These are phyloP conservation scores for Periophthalmus modestus DNA, from an alignment of 2,113 vertebrate genomes.

Conservation along the genomic window DNA sequence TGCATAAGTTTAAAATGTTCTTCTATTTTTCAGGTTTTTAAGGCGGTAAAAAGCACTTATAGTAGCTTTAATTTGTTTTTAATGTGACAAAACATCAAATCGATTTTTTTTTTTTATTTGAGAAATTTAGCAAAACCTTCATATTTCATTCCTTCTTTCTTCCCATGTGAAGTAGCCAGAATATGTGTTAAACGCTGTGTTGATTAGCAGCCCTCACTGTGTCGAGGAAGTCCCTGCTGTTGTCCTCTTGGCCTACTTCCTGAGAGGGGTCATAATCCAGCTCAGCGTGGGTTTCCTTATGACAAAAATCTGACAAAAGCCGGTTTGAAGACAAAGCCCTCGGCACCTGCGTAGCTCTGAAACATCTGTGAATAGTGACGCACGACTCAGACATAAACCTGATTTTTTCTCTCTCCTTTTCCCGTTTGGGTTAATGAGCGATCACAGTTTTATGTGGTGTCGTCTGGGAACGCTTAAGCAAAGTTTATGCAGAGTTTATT, in stretches of 20 bases:
- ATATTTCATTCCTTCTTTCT: no score
- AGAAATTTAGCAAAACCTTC: no score
- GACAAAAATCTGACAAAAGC: constrained; percentile 6
- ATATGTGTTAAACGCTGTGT: not conserved
- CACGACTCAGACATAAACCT: constrained; percentile 21
- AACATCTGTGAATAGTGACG: constrained; percentile 18
- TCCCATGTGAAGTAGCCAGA: not conserved
- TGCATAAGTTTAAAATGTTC: no score
- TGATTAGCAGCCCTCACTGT: not conserved
- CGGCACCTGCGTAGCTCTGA: constrained; percentile 1
- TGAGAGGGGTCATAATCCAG: constrained; percentile 46
- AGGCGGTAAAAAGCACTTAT: no score
- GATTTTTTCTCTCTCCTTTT: constrained; percentile 1
- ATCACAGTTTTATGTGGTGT: not conserved
- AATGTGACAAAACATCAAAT: no score
- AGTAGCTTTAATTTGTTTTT: no score
- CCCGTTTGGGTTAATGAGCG: not conserved
- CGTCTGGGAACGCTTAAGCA: not conserved
- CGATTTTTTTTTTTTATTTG: no score
- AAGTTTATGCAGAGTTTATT: not conserved
- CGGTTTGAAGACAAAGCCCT: not conserved
- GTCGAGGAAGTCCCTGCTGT: constrained; percentile 46
- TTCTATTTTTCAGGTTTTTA: no score
- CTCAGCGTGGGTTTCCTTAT: constrained; percentile 42
- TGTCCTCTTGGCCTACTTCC: constrained; percentile 44